Evolutionary conservation across 2,113 vertebrate species (phyloP).

Genomic region (Tachuris rubrigastra): DNA sequence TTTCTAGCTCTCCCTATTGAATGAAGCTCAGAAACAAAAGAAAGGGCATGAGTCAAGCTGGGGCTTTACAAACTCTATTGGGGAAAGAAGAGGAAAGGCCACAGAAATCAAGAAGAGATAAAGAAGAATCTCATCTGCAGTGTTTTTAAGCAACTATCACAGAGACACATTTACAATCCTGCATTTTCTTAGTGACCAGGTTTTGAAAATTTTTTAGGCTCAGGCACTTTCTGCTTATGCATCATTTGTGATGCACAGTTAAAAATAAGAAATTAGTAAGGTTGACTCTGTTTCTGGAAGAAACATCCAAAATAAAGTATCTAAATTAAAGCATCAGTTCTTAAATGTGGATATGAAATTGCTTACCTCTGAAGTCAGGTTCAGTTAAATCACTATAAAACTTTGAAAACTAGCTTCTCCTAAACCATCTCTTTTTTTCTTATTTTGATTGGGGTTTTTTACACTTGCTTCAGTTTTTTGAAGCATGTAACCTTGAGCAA

Average conservation of each 20-base stretch:
- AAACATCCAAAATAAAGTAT: neutral
- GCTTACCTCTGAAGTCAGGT: neutral
- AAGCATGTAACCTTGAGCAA: neutral
- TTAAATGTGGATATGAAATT: neutral
- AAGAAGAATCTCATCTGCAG: neutral
- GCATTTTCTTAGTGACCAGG: neutral
- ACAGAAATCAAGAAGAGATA: neutral
- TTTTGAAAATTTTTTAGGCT: neutral
- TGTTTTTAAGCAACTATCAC: neutral
- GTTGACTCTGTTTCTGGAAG: neutral
- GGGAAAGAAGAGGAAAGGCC: neutral
- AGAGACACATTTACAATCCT: neutral
- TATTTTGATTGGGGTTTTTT: neutral
- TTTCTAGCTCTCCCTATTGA: neutral
- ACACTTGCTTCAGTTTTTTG: neutral
- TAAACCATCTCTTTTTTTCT: neutral
- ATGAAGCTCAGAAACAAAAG: conserved; percentile 2
- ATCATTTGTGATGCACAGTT: neutral
- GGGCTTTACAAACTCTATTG: neutral
- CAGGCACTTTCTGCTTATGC: neutral
- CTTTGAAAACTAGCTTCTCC: neutral
- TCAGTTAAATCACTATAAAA: neutral
- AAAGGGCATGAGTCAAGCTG: neutral
- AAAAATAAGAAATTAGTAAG: neutral
- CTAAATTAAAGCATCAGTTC: neutral